A percentile compares a stretch with the other conserved stretches of the same genome.
Evolutionary conservation across 2,113 vertebrate species (phyloP).

Genomic region (Lasiurus borealis): DNA sequence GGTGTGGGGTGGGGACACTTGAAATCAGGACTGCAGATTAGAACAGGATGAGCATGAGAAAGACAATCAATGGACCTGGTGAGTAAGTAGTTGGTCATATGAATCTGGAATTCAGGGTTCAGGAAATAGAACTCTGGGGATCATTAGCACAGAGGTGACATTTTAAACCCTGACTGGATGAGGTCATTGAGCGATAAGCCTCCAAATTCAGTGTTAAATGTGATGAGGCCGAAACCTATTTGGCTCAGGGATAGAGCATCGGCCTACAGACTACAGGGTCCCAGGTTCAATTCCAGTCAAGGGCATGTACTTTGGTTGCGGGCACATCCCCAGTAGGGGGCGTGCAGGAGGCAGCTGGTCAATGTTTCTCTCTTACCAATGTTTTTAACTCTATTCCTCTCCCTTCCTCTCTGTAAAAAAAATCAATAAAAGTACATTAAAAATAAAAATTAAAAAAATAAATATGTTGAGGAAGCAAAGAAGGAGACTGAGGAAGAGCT

Average conservation of each 20-base stretch:
- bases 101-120: background rate
- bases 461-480: background rate
- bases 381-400: no score
- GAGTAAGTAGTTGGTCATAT: background rate
- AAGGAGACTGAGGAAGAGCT: background rate
- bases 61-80: background rate
- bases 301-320: no score
- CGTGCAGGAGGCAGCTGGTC: no score
- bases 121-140: background rate
- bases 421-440: no score
- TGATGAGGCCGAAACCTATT: no score
- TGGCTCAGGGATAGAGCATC: no score
- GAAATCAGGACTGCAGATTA: background rate
- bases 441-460: no score
- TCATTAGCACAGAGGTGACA: background rate
- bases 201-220: background rate
- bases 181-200: background rate
- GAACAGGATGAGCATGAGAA: background rate
- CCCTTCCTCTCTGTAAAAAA: no score
- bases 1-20: background rate
- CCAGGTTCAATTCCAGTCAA: no score
- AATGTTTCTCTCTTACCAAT: no score
- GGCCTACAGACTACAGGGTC: no score
- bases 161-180: background rate
- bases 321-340: no score